phyloP scores from a whole-genome alignment of 2,113 vertebrate genomes.

The Calcarius ornatus region DNA sequence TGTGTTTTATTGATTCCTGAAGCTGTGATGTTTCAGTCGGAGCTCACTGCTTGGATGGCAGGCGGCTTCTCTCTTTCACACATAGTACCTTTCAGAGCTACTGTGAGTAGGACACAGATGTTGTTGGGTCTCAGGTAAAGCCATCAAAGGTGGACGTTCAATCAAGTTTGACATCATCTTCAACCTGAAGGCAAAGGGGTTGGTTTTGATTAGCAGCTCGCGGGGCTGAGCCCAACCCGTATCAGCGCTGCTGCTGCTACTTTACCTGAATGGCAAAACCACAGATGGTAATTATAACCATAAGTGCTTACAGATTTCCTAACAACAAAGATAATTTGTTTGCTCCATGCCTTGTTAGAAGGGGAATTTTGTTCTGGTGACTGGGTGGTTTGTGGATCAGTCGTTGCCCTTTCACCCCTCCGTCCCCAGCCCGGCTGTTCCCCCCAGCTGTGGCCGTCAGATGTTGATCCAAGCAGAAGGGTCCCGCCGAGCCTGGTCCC shows the following conservation, averaged over 20 bases:
- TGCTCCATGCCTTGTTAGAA: conserved; percentile 78
- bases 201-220: conserved; percentile 76
- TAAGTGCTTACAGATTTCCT: conserved; percentile 81
- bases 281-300: conserved; percentile 77
- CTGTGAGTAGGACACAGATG: conserved; percentile 62
- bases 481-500: neutral
- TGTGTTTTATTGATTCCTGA: conserved; percentile 56
- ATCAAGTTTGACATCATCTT: conserved; percentile 70
- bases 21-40: neutral
- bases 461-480: conserved; percentile 49
- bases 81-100: conserved; percentile 67
- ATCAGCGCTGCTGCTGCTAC: conserved; percentile 56
- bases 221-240: conserved; percentile 32
- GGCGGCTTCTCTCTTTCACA: neutral
- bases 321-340: conserved; percentile 81
- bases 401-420: conserved; percentile 69
- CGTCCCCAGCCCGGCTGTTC: conserved; percentile 28
- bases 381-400: conserved; percentile 71
- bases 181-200: conserved; percentile 58
- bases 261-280: conserved; percentile 73
- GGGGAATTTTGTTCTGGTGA: conserved; percentile 67
- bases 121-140: conserved; percentile 60
- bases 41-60: neutral
- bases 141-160: conserved; percentile 56
- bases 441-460: conserved; percentile 42